phyloP scores from a whole-genome alignment of 2,113 vertebrate genomes.

The Paramisgurnus dabryanus region DNA sequence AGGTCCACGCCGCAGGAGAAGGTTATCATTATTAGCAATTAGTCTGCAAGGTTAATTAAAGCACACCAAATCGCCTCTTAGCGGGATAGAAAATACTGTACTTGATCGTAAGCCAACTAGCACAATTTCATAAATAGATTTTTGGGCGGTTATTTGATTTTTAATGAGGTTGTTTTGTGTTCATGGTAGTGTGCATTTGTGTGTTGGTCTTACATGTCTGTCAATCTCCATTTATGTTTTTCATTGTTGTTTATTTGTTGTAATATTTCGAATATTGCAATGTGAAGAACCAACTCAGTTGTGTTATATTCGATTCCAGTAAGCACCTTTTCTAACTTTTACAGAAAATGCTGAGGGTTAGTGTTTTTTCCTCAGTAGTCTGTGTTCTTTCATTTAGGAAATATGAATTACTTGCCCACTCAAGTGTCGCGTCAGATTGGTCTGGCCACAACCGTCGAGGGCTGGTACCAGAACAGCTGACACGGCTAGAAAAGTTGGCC shows the following conservation, averaged over 20 bases:
- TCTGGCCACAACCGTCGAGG: constrained; percentile 29
- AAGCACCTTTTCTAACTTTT: constrained; percentile 11
- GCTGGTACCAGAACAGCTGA: constrained; percentile 56
- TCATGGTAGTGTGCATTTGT: background rate
- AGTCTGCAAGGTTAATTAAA: constrained; percentile 64
- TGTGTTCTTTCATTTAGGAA: constrained; percentile 58
- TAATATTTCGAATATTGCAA: constrained; percentile 8
- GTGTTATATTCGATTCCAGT: background rate
- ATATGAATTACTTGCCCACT: constrained; percentile 65
- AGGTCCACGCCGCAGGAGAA: constrained; percentile 49
- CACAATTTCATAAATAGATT: constrained; percentile 43
- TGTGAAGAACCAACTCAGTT: constrained; percentile 15
- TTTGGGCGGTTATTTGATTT: constrained; percentile 11
- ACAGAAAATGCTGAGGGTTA: constrained; percentile 55
- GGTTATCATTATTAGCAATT: constrained; percentile 63
- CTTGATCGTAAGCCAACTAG: constrained; percentile 53
- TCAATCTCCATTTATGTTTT: constrained; percentile 28
- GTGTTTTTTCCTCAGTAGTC: constrained; percentile 52
- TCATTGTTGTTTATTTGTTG: background rate
- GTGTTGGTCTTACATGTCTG: background rate
- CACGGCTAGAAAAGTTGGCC: constrained; percentile 56
- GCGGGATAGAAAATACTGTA: constrained; percentile 46
- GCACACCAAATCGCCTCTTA: constrained; percentile 57
- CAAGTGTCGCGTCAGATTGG: constrained; percentile 56
- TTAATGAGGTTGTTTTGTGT: background rate